Conservation (phyloP, 2,888 invertebrate species). For the Drosophila sordidapex region DNA sequence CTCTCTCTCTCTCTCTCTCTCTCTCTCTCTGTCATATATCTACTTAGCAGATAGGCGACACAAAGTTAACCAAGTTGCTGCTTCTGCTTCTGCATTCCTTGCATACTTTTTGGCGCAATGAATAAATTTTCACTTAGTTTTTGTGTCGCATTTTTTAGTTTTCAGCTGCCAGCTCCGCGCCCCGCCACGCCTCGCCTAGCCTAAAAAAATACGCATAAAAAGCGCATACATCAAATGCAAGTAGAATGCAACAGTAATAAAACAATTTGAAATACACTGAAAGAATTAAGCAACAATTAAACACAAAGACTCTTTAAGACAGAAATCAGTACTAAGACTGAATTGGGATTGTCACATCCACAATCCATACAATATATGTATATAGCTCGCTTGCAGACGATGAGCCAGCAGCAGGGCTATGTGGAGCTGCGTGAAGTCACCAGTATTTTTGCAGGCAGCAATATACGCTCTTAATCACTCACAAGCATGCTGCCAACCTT, state of each 20-base stretch:
- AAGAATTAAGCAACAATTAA: background rate
- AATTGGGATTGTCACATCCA: background rate
- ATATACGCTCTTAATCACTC: background rate
- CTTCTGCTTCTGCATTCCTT: conserved; percentile 12
- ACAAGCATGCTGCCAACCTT: background rate
- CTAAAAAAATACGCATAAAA: conserved; percentile 3
- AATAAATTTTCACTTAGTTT: conserved; percentile 70
- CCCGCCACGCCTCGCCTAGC: background rate
- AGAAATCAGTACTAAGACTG: background rate
- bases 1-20: background rate
- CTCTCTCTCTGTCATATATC: background rate
- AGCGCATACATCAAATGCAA: background rate
- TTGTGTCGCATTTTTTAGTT: conserved; percentile 48
- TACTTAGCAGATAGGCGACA: conserved; percentile 15
- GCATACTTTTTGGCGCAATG: conserved; percentile 58
- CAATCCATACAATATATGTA: background rate
- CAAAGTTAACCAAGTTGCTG: conserved; percentile 67
- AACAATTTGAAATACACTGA: background rate
- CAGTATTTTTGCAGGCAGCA: background rate
- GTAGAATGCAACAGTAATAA: conserved; percentile 4
- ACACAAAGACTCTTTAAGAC: background rate
- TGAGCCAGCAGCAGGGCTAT: background rate
- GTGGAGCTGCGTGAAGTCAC: background rate
- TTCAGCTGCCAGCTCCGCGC: conserved; percentile 8
- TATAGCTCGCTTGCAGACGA: background rate